A percentile compares a stretch with the other conserved stretches of the same genome.
phyloP scores from a whole-genome alignment of 2,888 invertebrate genomes.

The Diabrotica balteata region DNA sequence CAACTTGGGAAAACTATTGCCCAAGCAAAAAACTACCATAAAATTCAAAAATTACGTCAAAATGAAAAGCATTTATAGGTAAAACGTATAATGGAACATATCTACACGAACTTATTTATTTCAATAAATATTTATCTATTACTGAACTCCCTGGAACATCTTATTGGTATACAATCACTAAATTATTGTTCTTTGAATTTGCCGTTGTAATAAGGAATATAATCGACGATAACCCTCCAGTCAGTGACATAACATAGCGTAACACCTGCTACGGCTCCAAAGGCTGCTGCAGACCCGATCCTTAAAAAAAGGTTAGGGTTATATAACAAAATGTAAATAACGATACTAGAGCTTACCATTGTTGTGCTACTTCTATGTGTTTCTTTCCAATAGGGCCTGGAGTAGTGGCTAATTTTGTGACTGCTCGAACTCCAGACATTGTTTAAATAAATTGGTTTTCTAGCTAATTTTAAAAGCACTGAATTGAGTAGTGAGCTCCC shows the following conservation, averaged over 20 bases:
- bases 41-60: too few relatives aligned
- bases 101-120: too few relatives aligned
- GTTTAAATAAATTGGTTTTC: not conserved
- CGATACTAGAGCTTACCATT: conserved; percentile 53
- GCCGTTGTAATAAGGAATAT: conserved; percentile 78
- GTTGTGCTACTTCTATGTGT: conserved; percentile 66
- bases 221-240: conserved; percentile 76
- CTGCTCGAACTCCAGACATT: conserved; percentile 34
- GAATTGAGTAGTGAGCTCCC: too few relatives aligned
- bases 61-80: too few relatives aligned
- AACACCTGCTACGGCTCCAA: conserved; percentile 71
- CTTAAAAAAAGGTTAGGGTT: conserved; percentile 47
- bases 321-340: conserved; percentile 1
- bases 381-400: conserved; percentile 64
- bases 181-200: conserved; percentile 68
- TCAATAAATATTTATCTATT: too few relatives aligned
- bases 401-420: conserved; percentile 33
- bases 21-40: too few relatives aligned
- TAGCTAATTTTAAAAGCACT: too few relatives aligned
- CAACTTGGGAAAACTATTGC: too few relatives aligned
- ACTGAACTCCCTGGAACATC: not conserved
- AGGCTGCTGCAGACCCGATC: conserved; percentile 68
- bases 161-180: not conserved
- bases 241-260: conserved; percentile 77
- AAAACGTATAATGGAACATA: too few relatives aligned